phyloP scores from a whole-genome alignment of 1,140 invertebrate genomes.

The Drosophila auraria region DNA sequence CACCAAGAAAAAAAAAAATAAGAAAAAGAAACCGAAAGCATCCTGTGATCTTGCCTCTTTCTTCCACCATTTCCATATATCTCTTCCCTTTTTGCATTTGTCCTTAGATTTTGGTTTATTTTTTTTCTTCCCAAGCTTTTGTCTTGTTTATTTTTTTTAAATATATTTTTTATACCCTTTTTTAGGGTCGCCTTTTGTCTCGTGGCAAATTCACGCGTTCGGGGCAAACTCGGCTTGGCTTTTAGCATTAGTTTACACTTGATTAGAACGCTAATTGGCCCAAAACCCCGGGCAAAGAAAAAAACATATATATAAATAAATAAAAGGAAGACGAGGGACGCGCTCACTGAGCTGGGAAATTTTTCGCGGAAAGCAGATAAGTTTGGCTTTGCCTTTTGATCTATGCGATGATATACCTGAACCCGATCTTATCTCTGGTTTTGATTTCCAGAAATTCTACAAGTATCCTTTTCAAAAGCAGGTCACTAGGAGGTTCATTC shows the following conservation, averaged over 20 bases:
- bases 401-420: constrained; percentile 52
- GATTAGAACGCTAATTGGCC: constrained; percentile 82
- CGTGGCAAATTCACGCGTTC: constrained; percentile 82
- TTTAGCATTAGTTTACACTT: constrained; percentile 84
- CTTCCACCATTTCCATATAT: background rate
- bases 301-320: background rate
- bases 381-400: constrained; percentile 35
- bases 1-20: constrained; percentile 15
- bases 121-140: background rate
- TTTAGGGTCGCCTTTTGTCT: constrained; percentile 55
- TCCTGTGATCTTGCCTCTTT: constrained; percentile 21
- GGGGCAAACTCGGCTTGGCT: constrained; percentile 75
- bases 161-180: constrained; percentile 4
- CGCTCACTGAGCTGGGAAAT: constrained; percentile 61
- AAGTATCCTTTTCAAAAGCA: constrained; percentile 20
- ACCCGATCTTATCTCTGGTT: constrained; percentile 20
- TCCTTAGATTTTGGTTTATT: background rate
- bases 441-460: constrained; percentile 20
- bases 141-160: constrained; percentile 9
- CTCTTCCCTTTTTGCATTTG: background rate
- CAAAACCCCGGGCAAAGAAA: constrained; percentile 5
- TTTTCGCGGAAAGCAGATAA: constrained; percentile 64
- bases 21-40: constrained; percentile 25
- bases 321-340: constrained; percentile 1
- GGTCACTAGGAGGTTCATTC: background rate